phyloP scores from a whole-genome alignment of 2,113 vertebrate genomes.

The Vombatus ursinus region DNA sequence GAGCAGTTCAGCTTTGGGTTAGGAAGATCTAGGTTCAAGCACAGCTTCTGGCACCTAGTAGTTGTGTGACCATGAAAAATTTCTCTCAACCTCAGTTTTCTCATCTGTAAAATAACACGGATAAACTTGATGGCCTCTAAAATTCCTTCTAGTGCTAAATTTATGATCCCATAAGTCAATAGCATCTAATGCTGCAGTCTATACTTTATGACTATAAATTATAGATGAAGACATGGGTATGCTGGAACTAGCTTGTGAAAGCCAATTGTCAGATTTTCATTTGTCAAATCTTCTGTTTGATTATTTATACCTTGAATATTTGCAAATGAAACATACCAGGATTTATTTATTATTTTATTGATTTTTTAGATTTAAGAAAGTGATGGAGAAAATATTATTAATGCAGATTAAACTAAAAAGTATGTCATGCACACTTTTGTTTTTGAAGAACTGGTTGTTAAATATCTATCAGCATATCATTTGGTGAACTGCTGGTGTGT shows the following conservation, averaged over 20 bases:
- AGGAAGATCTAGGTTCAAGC: neutral
- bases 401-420: neutral
- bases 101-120: neutral
- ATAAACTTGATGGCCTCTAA: neutral
- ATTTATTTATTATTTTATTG: neutral
- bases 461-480: neutral
- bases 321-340: neutral
- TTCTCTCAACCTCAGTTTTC: neutral
- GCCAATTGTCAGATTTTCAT: too few relatives aligned
- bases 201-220: neutral
- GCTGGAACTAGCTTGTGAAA: neutral
- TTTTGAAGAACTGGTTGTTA: neutral
- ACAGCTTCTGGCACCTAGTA: neutral
- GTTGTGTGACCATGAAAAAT: neutral
- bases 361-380: neutral
- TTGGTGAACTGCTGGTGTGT: neutral
- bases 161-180: neutral
- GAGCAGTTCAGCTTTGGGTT: neutral
- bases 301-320: neutral
- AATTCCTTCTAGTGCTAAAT: neutral
- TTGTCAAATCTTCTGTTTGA: neutral
- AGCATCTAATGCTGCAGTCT: neutral
- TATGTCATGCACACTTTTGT: neutral
- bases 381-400: neutral
- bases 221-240: neutral